Percentiles rank a stretch among this genome's conserved stretches.
Evolutionary conservation across 2,797 vertebrate genomes (phyloP).

Genomic region (Avahi laniger): DNA sequence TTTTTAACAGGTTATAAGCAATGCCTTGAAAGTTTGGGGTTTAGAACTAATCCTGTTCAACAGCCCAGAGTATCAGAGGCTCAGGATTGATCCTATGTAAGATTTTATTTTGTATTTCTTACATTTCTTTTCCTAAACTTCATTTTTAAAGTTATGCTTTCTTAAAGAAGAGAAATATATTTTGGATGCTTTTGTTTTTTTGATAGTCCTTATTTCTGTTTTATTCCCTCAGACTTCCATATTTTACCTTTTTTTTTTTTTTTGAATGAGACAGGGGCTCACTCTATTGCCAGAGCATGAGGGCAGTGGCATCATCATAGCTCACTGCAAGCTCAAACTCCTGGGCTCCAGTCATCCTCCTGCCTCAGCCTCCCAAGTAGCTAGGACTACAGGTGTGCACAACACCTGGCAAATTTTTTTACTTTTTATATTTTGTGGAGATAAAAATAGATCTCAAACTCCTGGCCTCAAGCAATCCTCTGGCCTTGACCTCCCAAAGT

Average conservation of each 20-base stretch:
- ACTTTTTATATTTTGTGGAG: neutral
- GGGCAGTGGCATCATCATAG: neutral
- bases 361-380: neutral
- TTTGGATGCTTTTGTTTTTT: slow-evolving; percentile 63
- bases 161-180: slow-evolving; percentile 38
- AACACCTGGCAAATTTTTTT: neutral
- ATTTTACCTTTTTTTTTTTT: slow-evolving; percentile 34
- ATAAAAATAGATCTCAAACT: neutral
- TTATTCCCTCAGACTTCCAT: slow-evolving; percentile 44
- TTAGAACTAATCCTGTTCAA: slow-evolving; percentile 99
- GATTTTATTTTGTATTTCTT: slow-evolving; percentile 72
- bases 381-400: neutral
- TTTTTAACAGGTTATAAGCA: slow-evolving; percentile 95
- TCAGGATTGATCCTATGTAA: slow-evolving; percentile 97
- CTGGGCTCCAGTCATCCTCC: neutral
- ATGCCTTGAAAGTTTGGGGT: slow-evolving; percentile 98
- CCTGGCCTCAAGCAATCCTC: neutral
- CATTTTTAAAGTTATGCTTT: slow-evolving; percentile 55
- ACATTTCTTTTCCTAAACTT: slow-evolving; percentile 66
- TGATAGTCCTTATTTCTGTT: slow-evolving; percentile 9
- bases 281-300: neutral
- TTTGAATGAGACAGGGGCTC: neutral
- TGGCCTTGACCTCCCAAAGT: neutral
- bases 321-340: neutral
- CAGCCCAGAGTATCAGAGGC: slow-evolving; percentile 97